These are phyloP conservation scores for Chauna torquata DNA, from an alignment of 2,113 vertebrate species.

Conservation along the genomic window DNA sequence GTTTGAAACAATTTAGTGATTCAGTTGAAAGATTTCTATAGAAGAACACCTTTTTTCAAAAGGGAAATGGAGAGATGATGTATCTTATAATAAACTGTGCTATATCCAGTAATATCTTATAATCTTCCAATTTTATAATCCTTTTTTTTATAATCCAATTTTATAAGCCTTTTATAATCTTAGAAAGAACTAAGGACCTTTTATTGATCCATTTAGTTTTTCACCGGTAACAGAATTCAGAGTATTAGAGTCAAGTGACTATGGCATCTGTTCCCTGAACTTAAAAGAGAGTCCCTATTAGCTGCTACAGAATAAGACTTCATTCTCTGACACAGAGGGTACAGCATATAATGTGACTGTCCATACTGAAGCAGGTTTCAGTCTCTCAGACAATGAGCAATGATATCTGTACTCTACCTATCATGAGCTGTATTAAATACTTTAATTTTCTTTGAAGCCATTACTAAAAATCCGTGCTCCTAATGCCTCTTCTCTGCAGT, in stretches of 20 bases:
- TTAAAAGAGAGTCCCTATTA: background rate
- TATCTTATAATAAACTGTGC: background rate
- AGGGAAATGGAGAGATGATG: background rate
- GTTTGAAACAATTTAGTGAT: constrained; percentile 1
- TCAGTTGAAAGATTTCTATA: background rate
- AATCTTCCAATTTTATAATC: background rate
- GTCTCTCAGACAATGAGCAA: background rate
- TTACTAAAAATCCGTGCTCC: background rate
- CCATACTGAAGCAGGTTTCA: background rate
- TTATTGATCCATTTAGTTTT: background rate
- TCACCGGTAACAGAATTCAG: background rate
- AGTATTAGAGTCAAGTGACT: background rate
- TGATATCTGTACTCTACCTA: background rate
- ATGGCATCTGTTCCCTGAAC: background rate
- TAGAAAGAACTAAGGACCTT: background rate
- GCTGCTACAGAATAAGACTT: background rate
- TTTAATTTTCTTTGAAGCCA: background rate
- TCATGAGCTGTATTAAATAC: background rate
- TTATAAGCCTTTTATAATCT: background rate
- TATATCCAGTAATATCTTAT: background rate
- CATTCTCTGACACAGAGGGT: background rate
- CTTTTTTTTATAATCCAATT: no score
- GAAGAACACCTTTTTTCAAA: background rate
- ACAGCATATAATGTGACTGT: background rate
- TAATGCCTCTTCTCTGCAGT: background rate